Conservation (phyloP, 1,140 invertebrate genomes). For the Pogonomyrmex barbatus region DNA sequence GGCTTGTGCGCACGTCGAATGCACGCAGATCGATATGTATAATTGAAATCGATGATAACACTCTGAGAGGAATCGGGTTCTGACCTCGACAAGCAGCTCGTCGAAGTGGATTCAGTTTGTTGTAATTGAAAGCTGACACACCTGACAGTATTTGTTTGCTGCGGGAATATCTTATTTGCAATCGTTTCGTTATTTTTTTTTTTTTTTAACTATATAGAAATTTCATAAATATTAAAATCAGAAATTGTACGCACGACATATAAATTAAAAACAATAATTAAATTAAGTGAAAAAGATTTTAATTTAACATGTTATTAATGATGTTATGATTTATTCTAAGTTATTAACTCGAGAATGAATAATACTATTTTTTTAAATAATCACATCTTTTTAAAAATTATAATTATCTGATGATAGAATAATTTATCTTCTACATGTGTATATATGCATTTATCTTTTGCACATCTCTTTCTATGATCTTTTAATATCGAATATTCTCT, state of each 20-base stretch:
- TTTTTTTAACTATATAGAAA: neutral
- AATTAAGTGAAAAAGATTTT: neutral
- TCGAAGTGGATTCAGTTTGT: conserved; percentile 48
- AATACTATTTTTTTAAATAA: neutral
- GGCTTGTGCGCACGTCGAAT: conserved; percentile 59
- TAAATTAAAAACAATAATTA: neutral
- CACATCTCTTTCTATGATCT: conserved; percentile 22
- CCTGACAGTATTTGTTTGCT: conserved; percentile 47
- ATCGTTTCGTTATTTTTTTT: neutral
- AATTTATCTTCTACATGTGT: neutral
- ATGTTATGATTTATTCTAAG: neutral
- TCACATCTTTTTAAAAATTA: neutral
- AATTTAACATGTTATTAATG: neutral
- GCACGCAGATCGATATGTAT: conserved; percentile 60
- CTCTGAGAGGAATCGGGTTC: conserved; percentile 51
- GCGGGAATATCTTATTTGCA: conserved; percentile 36
- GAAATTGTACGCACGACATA: neutral
- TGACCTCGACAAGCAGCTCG: conserved; percentile 43
- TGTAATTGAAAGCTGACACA: conserved; percentile 57
- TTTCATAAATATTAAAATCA: conserved; percentile 6
- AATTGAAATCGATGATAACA: conserved; percentile 64
- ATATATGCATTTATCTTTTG: neutral
- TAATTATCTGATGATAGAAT: neutral
- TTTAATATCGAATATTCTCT: conserved; percentile 33
- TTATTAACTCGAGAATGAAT: neutral